These are phyloP conservation scores for Caenorhabditis sinica DNA, from an alignment of 2,888 invertebrate genomes.

Conservation along the genomic window DNA sequence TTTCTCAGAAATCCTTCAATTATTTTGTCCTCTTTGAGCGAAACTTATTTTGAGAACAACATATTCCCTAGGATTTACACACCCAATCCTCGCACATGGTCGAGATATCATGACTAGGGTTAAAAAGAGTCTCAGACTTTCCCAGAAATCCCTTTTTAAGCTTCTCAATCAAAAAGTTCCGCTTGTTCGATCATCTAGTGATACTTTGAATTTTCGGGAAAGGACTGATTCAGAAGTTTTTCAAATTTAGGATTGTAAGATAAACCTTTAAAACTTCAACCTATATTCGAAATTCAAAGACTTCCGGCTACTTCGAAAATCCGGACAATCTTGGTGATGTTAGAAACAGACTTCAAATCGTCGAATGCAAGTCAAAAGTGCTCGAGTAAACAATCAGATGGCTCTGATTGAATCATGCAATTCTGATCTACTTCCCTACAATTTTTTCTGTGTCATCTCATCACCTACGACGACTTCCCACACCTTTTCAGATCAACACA, in stretches of 20 bases:
- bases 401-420: constrained; percentile 8
- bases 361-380: constrained; percentile 7
- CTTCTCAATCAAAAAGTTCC: too few species aligned
- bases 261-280: neutral
- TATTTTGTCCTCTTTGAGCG: too few species aligned
- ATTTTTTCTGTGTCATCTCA: constrained; percentile 14
- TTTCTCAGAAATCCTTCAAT: too few species aligned
- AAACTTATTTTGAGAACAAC: too few species aligned
- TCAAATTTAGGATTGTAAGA: neutral
- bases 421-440: constrained; percentile 23
- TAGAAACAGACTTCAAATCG: neutral
- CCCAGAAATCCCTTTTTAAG: too few species aligned
- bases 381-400: constrained; percentile 21
- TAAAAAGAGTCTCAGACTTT: too few species aligned
- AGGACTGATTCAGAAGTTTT: too few species aligned
- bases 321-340: neutral
- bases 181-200: too few species aligned
- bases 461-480: neutral
- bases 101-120: too few species aligned
- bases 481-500: constrained; percentile 9
- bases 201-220: too few species aligned
- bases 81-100: too few species aligned
- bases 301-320: neutral
- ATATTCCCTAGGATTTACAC: too few species aligned
- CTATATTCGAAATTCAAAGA: neutral